These are phyloP conservation scores for Cerceris ruficornis DNA, from an alignment of 2,888 invertebrate genomes.

Conservation along the genomic window DNA sequence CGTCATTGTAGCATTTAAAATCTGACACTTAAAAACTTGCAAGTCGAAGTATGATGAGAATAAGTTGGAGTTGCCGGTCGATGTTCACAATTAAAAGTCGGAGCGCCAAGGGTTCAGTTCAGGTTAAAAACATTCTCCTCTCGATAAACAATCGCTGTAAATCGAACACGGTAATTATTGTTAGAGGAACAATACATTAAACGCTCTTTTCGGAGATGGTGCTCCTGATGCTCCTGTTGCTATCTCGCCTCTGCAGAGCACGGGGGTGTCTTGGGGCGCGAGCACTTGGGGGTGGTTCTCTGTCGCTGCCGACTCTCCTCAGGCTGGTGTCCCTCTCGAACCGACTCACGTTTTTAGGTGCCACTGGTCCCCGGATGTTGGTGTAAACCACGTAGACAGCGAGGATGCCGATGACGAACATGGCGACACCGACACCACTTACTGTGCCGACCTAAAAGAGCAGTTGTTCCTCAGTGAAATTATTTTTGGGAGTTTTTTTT, in stretches of 20 bases:
- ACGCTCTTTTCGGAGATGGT: constrained; percentile 78
- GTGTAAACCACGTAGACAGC: constrained; percentile 77
- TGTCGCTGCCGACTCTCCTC: constrained; percentile 74
- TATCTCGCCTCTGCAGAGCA: constrained; percentile 71
- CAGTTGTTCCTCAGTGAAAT: not conserved
- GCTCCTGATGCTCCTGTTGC: constrained; percentile 74
- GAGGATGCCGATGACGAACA: constrained; percentile 77
- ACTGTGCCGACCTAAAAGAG: constrained; percentile 73
- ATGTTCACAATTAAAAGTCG: too few relatives aligned
- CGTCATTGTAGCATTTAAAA: too few relatives aligned
- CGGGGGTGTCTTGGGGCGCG: constrained; percentile 48
- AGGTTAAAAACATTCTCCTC: too few relatives aligned
- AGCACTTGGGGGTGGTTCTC: constrained; percentile 62
- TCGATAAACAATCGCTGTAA: not conserved
- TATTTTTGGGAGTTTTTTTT: not conserved
- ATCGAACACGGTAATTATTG: not conserved
- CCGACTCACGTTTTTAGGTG: constrained; percentile 64
- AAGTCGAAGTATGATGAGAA: too few relatives aligned
- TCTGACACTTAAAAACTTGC: too few relatives aligned
- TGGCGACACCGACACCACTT: constrained; percentile 76
- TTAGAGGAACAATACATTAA: constrained; percentile 41
- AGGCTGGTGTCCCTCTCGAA: constrained; percentile 72
- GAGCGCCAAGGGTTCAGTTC: too few relatives aligned
- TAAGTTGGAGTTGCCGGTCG: too few relatives aligned
- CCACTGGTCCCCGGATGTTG: constrained; percentile 74